Evolutionary conservation across 2,888 invertebrate species (phyloP).

Genomic region (Trissolcus japonicus): DNA sequence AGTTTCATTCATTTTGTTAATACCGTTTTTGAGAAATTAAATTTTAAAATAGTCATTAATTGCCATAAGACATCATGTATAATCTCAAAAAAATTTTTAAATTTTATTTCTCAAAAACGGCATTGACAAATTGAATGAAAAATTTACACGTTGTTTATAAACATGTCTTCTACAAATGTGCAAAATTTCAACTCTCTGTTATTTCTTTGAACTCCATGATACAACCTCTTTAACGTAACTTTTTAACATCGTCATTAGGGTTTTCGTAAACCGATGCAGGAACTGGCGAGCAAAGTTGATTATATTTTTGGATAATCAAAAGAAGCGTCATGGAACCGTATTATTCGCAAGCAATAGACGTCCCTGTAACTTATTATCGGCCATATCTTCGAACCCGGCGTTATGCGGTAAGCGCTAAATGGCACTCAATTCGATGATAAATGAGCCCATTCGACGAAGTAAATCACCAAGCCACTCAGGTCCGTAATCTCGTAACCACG

Average conservation of each 20-base stretch:
- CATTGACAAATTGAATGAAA: too few species aligned
- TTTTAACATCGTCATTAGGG: not conserved
- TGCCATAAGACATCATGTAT: too few species aligned
- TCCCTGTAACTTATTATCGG: slow-evolving; percentile 41
- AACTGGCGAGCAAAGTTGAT: slow-evolving; percentile 30
- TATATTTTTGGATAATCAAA: slow-evolving; percentile 45
- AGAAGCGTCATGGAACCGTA: slow-evolving; percentile 19
- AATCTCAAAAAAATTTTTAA: too few species aligned
- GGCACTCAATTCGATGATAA: slow-evolving; percentile 51
- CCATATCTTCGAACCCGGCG: slow-evolving; percentile 35
- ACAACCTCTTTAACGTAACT: too few species aligned
- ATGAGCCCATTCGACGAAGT: slow-evolving; percentile 49
- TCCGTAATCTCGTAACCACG: slow-evolving; percentile 46
- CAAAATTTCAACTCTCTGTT: too few species aligned
- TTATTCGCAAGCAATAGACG: slow-evolving; percentile 25
- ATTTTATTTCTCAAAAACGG: too few species aligned
- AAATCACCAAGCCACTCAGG: slow-evolving; percentile 47
- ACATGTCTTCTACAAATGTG: too few species aligned
- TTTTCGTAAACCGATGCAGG: not conserved
- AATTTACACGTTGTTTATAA: too few species aligned
- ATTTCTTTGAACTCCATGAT: too few species aligned
- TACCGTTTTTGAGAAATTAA: too few species aligned
- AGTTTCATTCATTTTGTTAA: too few species aligned
- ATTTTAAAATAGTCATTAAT: too few species aligned
- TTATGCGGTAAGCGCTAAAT: slow-evolving; percentile 48